Conservation (phyloP, 2,797 vertebrate genomes). For the Acanthornis magna region DNA sequence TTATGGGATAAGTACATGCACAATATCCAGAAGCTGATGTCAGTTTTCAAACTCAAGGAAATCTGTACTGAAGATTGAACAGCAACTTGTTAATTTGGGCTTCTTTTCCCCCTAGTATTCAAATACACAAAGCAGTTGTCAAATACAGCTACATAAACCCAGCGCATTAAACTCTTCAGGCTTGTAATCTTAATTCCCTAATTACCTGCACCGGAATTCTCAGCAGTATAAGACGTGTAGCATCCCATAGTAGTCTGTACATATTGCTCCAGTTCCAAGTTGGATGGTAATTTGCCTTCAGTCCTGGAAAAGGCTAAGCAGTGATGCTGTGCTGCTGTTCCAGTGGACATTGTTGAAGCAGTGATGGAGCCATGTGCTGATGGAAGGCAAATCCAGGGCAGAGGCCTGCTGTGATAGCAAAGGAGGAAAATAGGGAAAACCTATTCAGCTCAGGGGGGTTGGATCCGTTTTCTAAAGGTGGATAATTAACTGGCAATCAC, state of each 20-base stretch:
- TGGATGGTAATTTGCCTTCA: background rate
- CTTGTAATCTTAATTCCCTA: background rate
- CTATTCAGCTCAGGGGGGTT: background rate
- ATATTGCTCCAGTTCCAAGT: background rate
- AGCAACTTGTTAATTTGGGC: background rate
- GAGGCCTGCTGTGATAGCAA: background rate
- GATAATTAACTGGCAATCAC: background rate
- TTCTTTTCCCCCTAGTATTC: background rate
- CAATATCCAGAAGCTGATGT: background rate
- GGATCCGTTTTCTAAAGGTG: background rate
- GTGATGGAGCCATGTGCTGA: accelerated
- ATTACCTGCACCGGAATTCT: background rate
- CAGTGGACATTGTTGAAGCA: background rate
- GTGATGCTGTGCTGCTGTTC: background rate
- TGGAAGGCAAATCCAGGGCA: background rate
- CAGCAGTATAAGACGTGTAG: background rate
- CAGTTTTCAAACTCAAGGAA: background rate
- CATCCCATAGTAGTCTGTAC: background rate
- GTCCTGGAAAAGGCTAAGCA: background rate
- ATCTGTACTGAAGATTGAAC: background rate
- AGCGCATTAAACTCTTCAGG: background rate
- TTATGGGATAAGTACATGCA: background rate
- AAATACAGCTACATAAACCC: background rate
- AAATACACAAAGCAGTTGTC: background rate
- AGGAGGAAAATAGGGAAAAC: background rate